Evolutionary conservation across 2,797 vertebrate species (phyloP).

Genomic region (Rhodeus uyekii): DNA sequence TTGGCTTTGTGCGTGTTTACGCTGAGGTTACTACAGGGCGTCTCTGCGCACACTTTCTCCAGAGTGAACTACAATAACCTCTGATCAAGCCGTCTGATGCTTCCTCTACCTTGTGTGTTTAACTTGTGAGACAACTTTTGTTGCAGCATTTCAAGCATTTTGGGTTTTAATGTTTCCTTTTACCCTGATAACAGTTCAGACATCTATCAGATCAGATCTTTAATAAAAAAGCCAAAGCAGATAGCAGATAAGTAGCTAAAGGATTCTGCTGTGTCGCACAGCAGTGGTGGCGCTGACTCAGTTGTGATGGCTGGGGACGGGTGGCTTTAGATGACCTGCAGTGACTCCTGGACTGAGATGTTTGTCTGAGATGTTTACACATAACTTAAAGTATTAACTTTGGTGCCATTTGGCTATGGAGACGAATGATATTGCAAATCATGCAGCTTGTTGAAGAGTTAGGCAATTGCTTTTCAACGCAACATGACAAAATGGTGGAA

Average conservation of each 20-base stretch:
- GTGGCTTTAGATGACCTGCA: slow-evolving; percentile 25
- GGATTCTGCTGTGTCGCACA: not conserved
- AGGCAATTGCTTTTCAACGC: not conserved
- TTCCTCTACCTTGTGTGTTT: slow-evolving; percentile 26
- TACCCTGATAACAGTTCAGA: not conserved
- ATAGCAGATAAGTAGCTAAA: not conserved
- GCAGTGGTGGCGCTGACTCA: not conserved
- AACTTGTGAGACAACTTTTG: not conserved
- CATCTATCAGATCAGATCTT: not conserved
- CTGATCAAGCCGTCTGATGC: slow-evolving; percentile 11
- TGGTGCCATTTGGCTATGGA: not conserved
- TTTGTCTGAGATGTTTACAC: slow-evolving; percentile 3
- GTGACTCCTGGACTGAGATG: not conserved
- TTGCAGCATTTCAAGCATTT: not conserved
- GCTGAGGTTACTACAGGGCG: slow-evolving; percentile 49
- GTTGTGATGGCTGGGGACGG: not conserved
- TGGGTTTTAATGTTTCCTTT: slow-evolving; percentile 3
- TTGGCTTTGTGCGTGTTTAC: slow-evolving; percentile 20
- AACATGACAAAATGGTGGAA: not conserved
- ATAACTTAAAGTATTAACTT: not conserved
- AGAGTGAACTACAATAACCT: slow-evolving; percentile 51
- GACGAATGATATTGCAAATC: not conserved
- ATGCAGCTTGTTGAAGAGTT: not conserved
- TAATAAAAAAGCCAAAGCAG: not conserved
- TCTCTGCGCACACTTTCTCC: slow-evolving; percentile 8